Evolutionary conservation across 2,888 invertebrate genomes (phyloP).

Genomic region (Caenorhabditis angaria): DNA sequence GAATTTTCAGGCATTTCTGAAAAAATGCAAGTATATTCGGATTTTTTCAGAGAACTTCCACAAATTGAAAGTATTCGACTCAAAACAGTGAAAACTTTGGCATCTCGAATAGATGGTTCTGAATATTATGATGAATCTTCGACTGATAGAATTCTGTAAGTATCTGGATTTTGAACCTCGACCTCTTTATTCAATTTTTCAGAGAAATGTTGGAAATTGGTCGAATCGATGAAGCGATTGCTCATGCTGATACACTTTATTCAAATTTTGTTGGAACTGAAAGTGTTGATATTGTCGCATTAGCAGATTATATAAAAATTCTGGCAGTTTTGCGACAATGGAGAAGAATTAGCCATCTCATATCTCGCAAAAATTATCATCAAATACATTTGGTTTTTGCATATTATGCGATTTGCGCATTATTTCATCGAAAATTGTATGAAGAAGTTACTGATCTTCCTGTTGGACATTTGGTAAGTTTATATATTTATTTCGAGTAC

Average conservation of each 20-base stretch:
- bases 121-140: conserved; percentile 32
- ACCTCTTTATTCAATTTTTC: too few relatives aligned
- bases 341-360: conserved; percentile 29
- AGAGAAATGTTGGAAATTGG: conserved; percentile 45
- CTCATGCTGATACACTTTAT: conserved; percentile 34
- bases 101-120: conserved; percentile 28
- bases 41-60: conserved; percentile 32
- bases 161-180: too few relatives aligned
- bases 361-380: conserved; percentile 22
- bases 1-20: not conserved
- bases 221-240: conserved; percentile 30
- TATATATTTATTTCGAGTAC: not conserved
- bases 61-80: conserved; percentile 23
- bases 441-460: conserved; percentile 34
- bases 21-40: too few relatives aligned
- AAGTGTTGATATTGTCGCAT: conserved; percentile 25
- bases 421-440: conserved; percentile 48
- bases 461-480: conserved; percentile 41
- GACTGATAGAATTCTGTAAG: conserved; percentile 29
- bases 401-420: conserved; percentile 50
- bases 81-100: conserved; percentile 28
- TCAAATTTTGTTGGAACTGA: conserved; percentile 29
- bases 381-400: conserved; percentile 55
- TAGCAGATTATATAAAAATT: conserved; percentile 42
- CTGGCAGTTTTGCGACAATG: conserved; percentile 39